Base-by-base conservation (phyloP, 2,113 vertebrate genomes). In the Oreochromis niloticus region DNA sequence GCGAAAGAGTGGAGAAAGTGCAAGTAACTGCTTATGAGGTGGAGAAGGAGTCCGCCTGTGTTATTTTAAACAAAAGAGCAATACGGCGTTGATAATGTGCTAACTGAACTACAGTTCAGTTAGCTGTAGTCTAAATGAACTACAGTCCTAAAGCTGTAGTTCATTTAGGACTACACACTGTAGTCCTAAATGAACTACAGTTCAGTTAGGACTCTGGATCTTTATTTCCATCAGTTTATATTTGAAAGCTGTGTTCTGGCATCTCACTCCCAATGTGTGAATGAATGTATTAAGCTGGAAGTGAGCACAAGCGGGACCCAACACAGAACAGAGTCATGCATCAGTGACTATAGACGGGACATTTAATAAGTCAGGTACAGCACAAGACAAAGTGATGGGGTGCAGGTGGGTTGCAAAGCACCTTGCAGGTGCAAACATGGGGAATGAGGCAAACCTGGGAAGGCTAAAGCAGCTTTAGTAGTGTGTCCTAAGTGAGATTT, bases 1-100 rank as follows among this genome's bases (percentile, higher is more conserved):
- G 59, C 41, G 3, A 10, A 12, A 82, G 11, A 79, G 17, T 68
- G 7, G 7, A 39, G 16, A 73, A 52, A 81, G 34, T 61, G 56
- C n/a, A 89, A 46, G n/a, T 13, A 59, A 61, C 59, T 8, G 61
- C 48, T 19, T 55, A 81, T 39, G 79, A 54, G 59, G 22, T 13
- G n/a, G 4, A 3, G 17, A 8, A 9, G 2, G 3, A 89, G 41
- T 54, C 41, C 4, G 1, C 27, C 24, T 34, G 48, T 34, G 46
- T 52, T 78, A 50, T 52, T 52, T n/a, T 9, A n/a, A 78, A 50
- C 27, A 78, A 52, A 46, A 73, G 41, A 32, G 41, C 71, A 50
- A 30, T n/a, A 52, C 1, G 10, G 16, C 30, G 17, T 52, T 78
- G 46, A 78, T 50, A n/a, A 78, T 52, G 14, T 52, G 3, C 27